Evolutionary conservation across 2,113 vertebrate species (phyloP).

Genomic region (Carassius carassius): DNA sequence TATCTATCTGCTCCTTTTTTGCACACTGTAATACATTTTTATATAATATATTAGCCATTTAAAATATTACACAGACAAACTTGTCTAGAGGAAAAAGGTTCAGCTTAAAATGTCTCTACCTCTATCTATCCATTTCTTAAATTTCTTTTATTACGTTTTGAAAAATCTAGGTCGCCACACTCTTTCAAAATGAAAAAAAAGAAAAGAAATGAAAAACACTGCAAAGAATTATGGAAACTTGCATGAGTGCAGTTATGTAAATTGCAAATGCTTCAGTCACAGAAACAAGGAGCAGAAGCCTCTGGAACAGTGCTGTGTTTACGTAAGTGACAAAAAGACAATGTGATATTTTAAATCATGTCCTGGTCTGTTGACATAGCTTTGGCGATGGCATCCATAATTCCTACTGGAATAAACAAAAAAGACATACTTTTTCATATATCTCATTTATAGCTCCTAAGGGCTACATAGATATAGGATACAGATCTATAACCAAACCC

Average conservation of each 20-base stretch:
- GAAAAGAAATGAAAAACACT: neutral
- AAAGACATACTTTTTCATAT: neutral
- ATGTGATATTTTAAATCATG: slow-evolving; percentile 1
- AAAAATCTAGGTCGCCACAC: neutral
- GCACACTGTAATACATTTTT: neutral
- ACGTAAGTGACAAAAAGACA: slow-evolving; percentile 7
- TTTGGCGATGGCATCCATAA: neutral
- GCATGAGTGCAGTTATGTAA: neutral
- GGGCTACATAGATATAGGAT: neutral
- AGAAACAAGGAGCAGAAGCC: slow-evolving; percentile 5
- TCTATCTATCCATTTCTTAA: neutral
- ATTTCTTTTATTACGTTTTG: neutral
- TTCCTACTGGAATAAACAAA: neutral
- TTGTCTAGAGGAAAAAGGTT: neutral
- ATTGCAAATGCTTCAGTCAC: neutral
- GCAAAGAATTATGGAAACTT: neutral
- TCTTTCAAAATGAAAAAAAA: neutral
- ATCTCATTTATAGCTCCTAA: neutral
- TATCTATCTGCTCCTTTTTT: neutral
- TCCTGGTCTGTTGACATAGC: slow-evolving; percentile 25
- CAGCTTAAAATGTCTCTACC: neutral
- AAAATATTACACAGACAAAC: neutral
- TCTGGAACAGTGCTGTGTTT: slow-evolving; percentile 5
- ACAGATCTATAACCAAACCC: neutral
- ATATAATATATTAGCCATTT: neutral